Base-by-base conservation (phyloP, 2,888 invertebrate genomes). In the Cheilosia pagana region DNA sequence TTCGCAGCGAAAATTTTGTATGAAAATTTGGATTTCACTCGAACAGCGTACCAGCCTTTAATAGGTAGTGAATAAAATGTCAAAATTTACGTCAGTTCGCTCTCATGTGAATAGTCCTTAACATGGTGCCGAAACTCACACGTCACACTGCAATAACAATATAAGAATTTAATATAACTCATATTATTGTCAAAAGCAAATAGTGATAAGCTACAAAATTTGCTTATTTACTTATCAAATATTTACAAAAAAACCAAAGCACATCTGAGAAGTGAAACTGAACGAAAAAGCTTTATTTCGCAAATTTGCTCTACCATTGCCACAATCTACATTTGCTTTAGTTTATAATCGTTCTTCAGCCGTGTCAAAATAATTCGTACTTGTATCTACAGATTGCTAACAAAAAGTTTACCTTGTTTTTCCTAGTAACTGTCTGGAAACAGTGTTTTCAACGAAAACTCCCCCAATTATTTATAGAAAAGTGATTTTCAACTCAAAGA, bases 201-300 rank as follows among this genome's bases (percentile, higher is more conserved):
- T 3, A 35, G 10, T 35, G 12, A 35, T 3, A 35, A 12, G 12
- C 31, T 31, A 0, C 3, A 10, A 0, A 3, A 35, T 3, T 35
- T 35, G 35, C 35, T 35, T 12, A 2, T 12, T 12, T 45, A 3
- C 16, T 21, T 59, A 0, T 23, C 14, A 10, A 14, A 23, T 25
- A 5, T 41, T 48, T 19, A 10, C 28, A 25, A 50, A 45, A 25
- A 5, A 39, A 6, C 16, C 14, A 63, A 52, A 70, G 83, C 65
- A 65, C 43, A 79, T 41, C 48, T 16, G 76, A 81, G 35, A 85
- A 85, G 85, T 85, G 31, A 75, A 85, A 70, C 39, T 71, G 5
- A 59, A 57, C 79, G 65, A 72, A 79, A 74, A 76, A 76, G 81
- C 81, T 85, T 60, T 52, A 2, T 21, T 52, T 41, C 23, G 59